Conservation (phyloP, 2,797 vertebrate genomes). For the Diplodus sargus region DNA sequence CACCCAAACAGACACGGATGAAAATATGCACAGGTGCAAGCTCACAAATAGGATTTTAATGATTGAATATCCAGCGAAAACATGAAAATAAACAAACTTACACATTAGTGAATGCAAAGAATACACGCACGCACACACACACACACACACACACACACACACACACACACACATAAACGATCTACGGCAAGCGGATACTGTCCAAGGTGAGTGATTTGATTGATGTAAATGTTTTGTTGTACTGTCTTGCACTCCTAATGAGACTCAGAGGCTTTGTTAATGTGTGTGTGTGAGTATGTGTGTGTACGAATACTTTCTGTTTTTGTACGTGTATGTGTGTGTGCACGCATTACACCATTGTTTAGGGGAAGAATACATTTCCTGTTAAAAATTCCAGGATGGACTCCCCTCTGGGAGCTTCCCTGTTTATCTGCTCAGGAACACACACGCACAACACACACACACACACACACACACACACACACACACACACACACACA, state of each 20-base stretch:
- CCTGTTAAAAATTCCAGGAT: conserved; percentile 81
- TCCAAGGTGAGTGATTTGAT: conserved; percentile 27
- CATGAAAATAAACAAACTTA: conserved; percentile 26
- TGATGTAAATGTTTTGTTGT: conserved; percentile 36
- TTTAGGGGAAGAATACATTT: conserved; percentile 74
- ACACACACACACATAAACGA: conserved; percentile 11
- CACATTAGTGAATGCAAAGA: conserved; percentile 6
- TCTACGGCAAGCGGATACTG: not conserved
- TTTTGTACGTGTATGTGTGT: conserved; percentile 7
- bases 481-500: conserved; percentile 29
- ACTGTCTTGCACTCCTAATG: conserved; percentile 26
- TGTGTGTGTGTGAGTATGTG: conserved; percentile 16
- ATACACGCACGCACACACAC: not conserved
- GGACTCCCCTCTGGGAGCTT: conserved; percentile 71
- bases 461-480: too few species aligned
- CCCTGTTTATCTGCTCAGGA: conserved; percentile 76
- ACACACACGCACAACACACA: conserved; percentile 30
- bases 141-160: not conserved
- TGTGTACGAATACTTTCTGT: conserved; percentile 2
- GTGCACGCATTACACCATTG: conserved; percentile 66
- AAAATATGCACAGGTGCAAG: conserved; percentile 64
- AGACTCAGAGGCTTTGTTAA: conserved; percentile 25
- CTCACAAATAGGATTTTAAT: conserved; percentile 55
- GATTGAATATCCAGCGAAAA: conserved; percentile 38
- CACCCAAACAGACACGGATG: conserved; percentile 25